A percentile compares a stretch with the other conserved stretches of the same genome.
Evolutionary conservation across 2,113 vertebrate genomes (phyloP).

Genomic region (Trogon surrucura): DNA sequence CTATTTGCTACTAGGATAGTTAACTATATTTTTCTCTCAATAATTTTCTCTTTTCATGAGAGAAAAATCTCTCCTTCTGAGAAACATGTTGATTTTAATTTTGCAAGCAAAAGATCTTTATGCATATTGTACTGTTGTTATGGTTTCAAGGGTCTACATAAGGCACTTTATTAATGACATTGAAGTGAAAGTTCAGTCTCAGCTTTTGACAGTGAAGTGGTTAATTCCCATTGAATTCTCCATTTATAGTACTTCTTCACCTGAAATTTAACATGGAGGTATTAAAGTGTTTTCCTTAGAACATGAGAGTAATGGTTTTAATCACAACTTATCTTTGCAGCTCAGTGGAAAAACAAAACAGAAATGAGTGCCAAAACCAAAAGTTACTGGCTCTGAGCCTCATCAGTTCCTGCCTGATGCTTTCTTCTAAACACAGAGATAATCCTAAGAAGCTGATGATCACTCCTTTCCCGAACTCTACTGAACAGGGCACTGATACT

Average conservation of each 20-base stretch:
- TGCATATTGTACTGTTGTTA: background rate
- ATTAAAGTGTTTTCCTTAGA: conserved; percentile 44
- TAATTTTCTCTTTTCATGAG: background rate
- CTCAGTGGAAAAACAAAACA: conserved; percentile 36
- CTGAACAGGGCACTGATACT: background rate
- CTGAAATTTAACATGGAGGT: conserved; percentile 34
- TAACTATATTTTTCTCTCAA: background rate
- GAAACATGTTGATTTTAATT: background rate
- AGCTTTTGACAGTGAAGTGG: conserved; percentile 66
- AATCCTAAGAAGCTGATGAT: conserved; percentile 33
- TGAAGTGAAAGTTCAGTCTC: background rate
- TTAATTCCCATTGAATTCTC: conserved; percentile 57
- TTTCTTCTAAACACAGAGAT: conserved; percentile 23
- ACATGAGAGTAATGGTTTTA: conserved; percentile 27
- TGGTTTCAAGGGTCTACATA: background rate
- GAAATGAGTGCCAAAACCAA: conserved; percentile 8
- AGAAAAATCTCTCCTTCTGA: background rate
- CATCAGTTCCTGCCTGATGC: conserved; percentile 17
- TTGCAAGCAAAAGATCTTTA: background rate
- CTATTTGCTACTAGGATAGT: background rate
- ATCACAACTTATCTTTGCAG: conserved; percentile 32
- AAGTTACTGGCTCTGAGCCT: conserved; percentile 13
- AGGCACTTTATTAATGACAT: conserved; percentile 3
- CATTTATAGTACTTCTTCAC: conserved; percentile 52
- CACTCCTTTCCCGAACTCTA: conserved; percentile 18